A percentile compares a stretch with the other conserved stretches of the same genome.
phyloP scores from a whole-genome alignment of 2,113 vertebrate genomes.

The Girardinichthys multiradiatus region DNA sequence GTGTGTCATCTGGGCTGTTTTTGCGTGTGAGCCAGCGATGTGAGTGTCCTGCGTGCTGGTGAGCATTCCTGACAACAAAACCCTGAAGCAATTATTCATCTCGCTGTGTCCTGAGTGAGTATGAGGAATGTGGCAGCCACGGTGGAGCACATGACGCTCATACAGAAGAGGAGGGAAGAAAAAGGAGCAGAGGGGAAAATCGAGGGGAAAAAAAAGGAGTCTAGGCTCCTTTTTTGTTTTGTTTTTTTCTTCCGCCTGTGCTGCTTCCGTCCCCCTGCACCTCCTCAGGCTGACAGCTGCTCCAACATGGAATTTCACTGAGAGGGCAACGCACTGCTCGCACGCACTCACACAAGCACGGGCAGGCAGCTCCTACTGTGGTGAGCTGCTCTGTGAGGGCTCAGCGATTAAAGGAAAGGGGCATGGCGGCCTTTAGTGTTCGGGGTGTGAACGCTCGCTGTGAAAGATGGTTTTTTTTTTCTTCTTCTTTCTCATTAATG shows the following conservation, averaged over 20 bases:
- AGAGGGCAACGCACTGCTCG: constrained; percentile 50
- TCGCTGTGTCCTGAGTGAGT: constrained; percentile 32
- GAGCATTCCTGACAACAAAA: constrained; percentile 72
- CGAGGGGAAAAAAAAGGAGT: constrained; percentile 12
- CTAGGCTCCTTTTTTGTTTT: constrained; percentile 10
- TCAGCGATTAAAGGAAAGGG: constrained; percentile 70
- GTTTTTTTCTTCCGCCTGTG: constrained; percentile 65
- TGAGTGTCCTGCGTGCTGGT: constrained; percentile 42
- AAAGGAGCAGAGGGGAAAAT: constrained; percentile 48
- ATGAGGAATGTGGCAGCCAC: constrained; percentile 70
- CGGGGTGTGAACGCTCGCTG: constrained; percentile 49
- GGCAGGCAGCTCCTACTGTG: constrained; percentile 56
- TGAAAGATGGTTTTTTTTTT: constrained; percentile 23
- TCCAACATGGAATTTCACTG: constrained; percentile 73
- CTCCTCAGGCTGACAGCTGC: constrained; percentile 77
- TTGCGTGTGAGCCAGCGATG: neutral
- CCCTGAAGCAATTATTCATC: constrained; percentile 67
- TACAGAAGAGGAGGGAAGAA: constrained; percentile 25
- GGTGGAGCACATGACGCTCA: constrained; percentile 62
- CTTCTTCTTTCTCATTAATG: neutral
- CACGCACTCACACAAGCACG: constrained; percentile 20
- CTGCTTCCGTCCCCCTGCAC: constrained; percentile 64
- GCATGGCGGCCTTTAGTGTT: constrained; percentile 58
- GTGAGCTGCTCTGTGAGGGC: constrained; percentile 62
- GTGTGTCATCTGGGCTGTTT: constrained; percentile 51